Percentiles rank a stretch among this genome's conserved stretches.
phyloP scores from a whole-genome alignment of 2,888 invertebrate species.

The Pandemis heparana region DNA sequence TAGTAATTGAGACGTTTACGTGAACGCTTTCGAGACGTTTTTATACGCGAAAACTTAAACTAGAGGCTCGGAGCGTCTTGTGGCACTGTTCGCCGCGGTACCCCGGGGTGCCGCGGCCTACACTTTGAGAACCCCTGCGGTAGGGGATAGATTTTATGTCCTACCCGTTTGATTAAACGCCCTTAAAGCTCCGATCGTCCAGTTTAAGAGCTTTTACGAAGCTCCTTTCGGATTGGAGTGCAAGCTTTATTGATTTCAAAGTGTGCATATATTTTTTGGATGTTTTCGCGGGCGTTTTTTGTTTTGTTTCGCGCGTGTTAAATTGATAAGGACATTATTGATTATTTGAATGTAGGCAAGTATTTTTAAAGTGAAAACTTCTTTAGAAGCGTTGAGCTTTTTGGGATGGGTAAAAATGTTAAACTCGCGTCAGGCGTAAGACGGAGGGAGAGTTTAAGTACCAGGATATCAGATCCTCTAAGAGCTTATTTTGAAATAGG shows the following conservation, averaged over 20 bases:
- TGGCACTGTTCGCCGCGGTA: background rate
- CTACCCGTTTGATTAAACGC: constrained; percentile 31
- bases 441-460: no score
- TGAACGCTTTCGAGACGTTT: no score
- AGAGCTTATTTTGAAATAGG: no score
- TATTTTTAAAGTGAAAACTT: no score
- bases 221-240: constrained; percentile 34
- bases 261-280: constrained; percentile 2
- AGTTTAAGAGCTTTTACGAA: constrained; percentile 31
- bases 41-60: no score
- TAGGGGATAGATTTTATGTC: constrained; percentile 28
- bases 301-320: background rate
- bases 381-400: no score
- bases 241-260: constrained; percentile 32
- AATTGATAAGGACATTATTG: background rate
- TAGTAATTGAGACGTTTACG: no score
- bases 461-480: no score
- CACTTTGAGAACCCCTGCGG: constrained; percentile 6
- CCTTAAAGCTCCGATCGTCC: constrained; percentile 27
- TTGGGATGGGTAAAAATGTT: no score
- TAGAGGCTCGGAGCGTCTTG: no score
- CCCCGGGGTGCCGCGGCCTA: background rate
- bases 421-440: no score
- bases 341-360: no score
- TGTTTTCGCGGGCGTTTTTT: background rate